A percentile compares a stretch with the other conserved stretches of the same genome.
Conservation (phyloP, 2,797 vertebrate species). For the Sebastes trivittatus region DNA sequence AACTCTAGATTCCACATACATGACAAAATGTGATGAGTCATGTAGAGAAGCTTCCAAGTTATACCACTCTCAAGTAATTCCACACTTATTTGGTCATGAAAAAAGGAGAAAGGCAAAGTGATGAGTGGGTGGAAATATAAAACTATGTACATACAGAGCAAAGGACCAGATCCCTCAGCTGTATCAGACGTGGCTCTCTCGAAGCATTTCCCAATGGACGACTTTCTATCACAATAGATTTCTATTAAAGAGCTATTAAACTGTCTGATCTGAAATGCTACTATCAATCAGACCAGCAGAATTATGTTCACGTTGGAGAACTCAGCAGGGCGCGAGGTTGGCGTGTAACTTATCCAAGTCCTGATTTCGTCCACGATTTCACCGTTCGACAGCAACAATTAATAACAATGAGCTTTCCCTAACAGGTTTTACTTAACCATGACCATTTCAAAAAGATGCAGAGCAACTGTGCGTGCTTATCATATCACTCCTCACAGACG, state of each 20-base stretch:
- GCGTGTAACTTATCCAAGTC: background rate
- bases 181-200: background rate
- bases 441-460: background rate
- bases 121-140: background rate
- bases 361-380: background rate
- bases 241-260: background rate
- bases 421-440: background rate
- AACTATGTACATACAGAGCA: background rate
- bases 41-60: background rate
- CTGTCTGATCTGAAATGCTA: background rate
- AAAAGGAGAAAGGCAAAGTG: background rate
- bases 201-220: background rate
- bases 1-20: background rate
- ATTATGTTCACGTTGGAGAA: background rate
- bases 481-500: background rate
- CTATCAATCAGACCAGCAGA: background rate
- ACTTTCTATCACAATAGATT: background rate
- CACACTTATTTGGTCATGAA: background rate
- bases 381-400: background rate
- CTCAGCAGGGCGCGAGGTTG: background rate
- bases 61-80: background rate
- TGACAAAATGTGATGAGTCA: background rate
- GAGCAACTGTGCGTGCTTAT: background rate
- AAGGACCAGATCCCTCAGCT: background rate
- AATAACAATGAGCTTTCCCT: background rate